Evolutionary conservation across 2,888 invertebrate species (phyloP), one percentile per base, ranked within the genome.

Genomic region (Anoncus sp.): DNA sequence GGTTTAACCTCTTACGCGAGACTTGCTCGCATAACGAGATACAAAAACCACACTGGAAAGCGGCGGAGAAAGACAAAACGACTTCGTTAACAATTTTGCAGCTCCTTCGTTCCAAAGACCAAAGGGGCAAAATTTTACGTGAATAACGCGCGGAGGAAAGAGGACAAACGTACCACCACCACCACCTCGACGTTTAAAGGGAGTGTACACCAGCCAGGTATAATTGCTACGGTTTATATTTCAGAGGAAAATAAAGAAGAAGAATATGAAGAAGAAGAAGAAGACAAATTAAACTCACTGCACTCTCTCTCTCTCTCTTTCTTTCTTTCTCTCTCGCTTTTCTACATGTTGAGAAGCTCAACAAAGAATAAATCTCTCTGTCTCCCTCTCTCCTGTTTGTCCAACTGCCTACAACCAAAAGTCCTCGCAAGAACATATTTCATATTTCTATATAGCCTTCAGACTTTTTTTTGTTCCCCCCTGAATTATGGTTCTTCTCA

Each of bases 331-430:
- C 40, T 43, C 16, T 31, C 20, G 24, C 27, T 55, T 24, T 70
- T 51, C 20, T 38, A 63, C 51, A 55, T 76, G 73, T 76, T 70
- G 60, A 79, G 74, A 59, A 75, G 66, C 73, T 72, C 67, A 76
- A 76, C 76, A 62, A 66, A 72, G 71, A 76, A 76, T 76, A 71
- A 76, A 67, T 62, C 76, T 62, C 47, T 72, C 51, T 66, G 60
- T 53, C 53, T 71, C 72, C 66, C 76, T 62, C 47, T 72, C 51
- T 66, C 66, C 53, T 60, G 76, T 76, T 76, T 76, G 66, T 62
- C 66, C 72, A 67, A 72, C 71, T 59, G 53, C 51, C 35, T 31
- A 35, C 53, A 51, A 35, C 57, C 35, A 22, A 31, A 27, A n/a
- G 27, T 9, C 20, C 3, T 6, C 38, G 12, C 10, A 38, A 12